A percentile compares a stretch with the other conserved stretches of the same genome.
Conservation (phyloP, 2,888 invertebrate species). For the Magallana nippona region DNA sequence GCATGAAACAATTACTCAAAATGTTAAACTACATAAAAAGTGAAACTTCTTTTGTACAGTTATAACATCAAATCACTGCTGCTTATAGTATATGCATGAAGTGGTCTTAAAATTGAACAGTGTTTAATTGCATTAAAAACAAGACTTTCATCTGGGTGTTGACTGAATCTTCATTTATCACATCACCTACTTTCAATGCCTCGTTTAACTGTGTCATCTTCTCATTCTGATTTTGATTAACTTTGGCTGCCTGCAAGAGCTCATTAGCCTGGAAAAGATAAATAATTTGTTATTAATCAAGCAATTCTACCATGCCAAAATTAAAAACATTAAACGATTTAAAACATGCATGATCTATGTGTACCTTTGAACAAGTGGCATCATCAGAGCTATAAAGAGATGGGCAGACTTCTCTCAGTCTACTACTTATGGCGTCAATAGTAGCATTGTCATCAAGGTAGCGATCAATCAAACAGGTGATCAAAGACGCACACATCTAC, state of each 20-base stretch:
- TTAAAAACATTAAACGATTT: too few species aligned
- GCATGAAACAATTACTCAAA: too few species aligned
- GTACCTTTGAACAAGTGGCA: conserved; percentile 95
- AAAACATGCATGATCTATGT: too few species aligned
- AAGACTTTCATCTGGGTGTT: too few species aligned
- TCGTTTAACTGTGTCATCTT: conserved; percentile 88
- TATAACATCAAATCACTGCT: too few species aligned
- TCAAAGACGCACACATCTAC: conserved; percentile 84
- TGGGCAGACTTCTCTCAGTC: conserved; percentile 94
- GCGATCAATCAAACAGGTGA: conserved; percentile 92
- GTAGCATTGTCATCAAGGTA: conserved; percentile 97
- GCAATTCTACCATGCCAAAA: background rate
- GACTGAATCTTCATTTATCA: too few species aligned
- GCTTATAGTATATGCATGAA: too few species aligned
- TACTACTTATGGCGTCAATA: conserved; percentile 93
- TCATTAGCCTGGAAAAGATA: conserved; percentile 88
- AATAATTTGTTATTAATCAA: background rate
- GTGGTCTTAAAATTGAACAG: too few species aligned
- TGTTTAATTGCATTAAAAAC: too few species aligned
- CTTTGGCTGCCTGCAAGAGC: conserved; percentile 89
- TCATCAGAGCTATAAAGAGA: conserved; percentile 96
- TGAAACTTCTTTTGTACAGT: too few species aligned
- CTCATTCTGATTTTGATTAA: conserved; percentile 86
- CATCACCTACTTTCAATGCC: conserved; percentile 83
- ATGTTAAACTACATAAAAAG: too few species aligned